phyloP scores from a whole-genome alignment of 2,797 vertebrate species.

The Melopsittacus undulatus region DNA sequence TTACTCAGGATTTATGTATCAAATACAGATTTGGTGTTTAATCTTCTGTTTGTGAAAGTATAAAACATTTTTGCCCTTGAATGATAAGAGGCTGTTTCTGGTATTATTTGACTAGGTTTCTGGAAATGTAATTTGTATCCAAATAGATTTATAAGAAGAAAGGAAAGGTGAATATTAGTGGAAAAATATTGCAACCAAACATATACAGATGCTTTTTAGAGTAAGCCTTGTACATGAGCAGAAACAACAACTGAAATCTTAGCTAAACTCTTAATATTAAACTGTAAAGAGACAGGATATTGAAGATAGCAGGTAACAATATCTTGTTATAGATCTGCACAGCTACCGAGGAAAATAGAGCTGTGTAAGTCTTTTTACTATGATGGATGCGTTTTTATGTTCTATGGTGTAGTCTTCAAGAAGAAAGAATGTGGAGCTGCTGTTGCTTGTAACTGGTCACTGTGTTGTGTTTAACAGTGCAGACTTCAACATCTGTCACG shows the following conservation, averaged over 20 bases:
- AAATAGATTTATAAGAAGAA: not conserved
- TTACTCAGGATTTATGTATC: not conserved
- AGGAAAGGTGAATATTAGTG: not conserved
- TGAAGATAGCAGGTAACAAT: not conserved
- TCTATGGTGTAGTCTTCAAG: not conserved
- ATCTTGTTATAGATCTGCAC: not conserved
- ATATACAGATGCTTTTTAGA: not conserved
- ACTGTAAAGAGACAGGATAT: not conserved
- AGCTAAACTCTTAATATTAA: not conserved
- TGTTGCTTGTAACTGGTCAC: not conserved
- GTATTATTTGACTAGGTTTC: not conserved
- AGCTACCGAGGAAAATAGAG: not conserved
- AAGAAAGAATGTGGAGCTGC: not conserved
- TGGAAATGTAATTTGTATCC: not conserved
- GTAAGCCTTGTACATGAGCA: not conserved
- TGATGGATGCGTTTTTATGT: fast-evolving
- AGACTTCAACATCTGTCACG: not conserved
- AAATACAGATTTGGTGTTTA: not conserved
- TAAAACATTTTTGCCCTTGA: not conserved
- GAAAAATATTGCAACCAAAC: not conserved
- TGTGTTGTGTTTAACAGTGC: not conserved
- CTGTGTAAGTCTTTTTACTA: too few species aligned
- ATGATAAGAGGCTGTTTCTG: not conserved
- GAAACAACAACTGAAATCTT: not conserved
- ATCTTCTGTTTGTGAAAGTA: not conserved